Percentiles rank a stretch among this genome's conserved stretches.
Evolutionary conservation across 23 tunicate genomes (phyloP).

Genomic region (Styela clava): DNA sequence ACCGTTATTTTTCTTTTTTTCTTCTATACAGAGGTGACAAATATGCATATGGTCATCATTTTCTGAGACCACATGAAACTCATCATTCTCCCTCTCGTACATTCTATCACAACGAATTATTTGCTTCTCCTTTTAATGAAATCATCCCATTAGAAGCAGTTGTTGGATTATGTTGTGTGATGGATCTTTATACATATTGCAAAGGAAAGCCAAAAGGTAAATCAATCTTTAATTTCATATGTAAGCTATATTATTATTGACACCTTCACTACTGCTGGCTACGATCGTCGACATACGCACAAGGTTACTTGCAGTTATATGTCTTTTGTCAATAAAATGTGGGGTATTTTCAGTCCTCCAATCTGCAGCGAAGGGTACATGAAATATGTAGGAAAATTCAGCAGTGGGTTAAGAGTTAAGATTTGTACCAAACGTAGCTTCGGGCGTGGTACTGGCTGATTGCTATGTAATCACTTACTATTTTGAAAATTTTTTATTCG

Average conservation of each 20-base stretch:
- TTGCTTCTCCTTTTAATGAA: constrained; percentile 79
- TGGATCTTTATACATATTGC: constrained; percentile 65
- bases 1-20: too few relatives aligned
- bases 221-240: neutral
- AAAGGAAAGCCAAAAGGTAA: constrained; percentile 85
- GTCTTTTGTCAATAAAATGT: too few relatives aligned
- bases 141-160: constrained; percentile 90
- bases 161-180: constrained; percentile 60
- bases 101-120: constrained; percentile 77
- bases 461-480: too few relatives aligned
- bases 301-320: neutral
- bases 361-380: too few relatives aligned
- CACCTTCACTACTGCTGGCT: neutral
- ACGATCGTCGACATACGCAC: neutral
- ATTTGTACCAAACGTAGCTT: too few relatives aligned
- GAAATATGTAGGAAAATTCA: too few relatives aligned
- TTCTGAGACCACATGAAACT: constrained; percentile 79
- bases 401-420: too few relatives aligned
- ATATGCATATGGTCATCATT: constrained; percentile 78
- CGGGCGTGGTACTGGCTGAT: too few relatives aligned
- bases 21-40: constrained; percentile 78
- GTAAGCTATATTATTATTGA: neutral
- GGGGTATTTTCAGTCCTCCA: too few relatives aligned
- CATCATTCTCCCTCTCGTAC: constrained; percentile 51
- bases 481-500: too few relatives aligned